phyloP scores from a whole-genome alignment of 1,140 invertebrate genomes.

The Heliothis subflexa region DNA sequence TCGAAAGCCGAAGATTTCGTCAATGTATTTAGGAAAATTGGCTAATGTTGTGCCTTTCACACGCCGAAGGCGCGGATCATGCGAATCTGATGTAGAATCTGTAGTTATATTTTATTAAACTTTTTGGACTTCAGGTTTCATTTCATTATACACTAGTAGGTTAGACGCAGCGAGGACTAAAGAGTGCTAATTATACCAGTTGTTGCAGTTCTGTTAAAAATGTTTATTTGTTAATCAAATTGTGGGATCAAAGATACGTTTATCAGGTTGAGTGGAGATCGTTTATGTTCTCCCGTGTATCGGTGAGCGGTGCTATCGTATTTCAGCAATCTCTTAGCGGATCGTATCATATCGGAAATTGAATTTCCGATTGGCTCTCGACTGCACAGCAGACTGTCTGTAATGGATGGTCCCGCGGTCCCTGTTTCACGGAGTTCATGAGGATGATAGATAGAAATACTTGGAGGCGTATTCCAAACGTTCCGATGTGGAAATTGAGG shows the following conservation, averaged over 20 bases:
- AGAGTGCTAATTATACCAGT: background rate
- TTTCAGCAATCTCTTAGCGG: constrained; percentile 78
- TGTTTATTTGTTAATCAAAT: constrained; percentile 20
- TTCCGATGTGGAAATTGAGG: constrained; percentile 56
- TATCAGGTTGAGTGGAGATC: constrained; percentile 51
- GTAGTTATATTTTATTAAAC: constrained; percentile 31
- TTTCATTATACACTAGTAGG: background rate
- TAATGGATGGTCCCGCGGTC: constrained; percentile 68
- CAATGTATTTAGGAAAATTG: constrained; percentile 63
- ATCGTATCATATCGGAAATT: constrained; percentile 80
- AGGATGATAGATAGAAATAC: constrained; percentile 70
- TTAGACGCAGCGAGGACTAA: no score
- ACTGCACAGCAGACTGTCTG: constrained; percentile 61
- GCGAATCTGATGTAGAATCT: constrained; percentile 53
- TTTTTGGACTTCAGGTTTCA: background rate
- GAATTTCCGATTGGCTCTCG: constrained; percentile 78
- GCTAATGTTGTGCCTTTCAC: constrained; percentile 59
- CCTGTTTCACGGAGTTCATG: constrained; percentile 63
- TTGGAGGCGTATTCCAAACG: constrained; percentile 53
- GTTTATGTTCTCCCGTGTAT: constrained; percentile 53
- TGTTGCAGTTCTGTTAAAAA: background rate
- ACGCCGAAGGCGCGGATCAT: constrained; percentile 13
- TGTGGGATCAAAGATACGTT: constrained; percentile 21
- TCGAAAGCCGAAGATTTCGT: constrained; percentile 43
- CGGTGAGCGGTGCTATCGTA: constrained; percentile 56